These are phyloP conservation scores for Micronycteris hirsuta DNA, from an alignment of 2,113 vertebrate genomes.

Conservation along the genomic window DNA sequence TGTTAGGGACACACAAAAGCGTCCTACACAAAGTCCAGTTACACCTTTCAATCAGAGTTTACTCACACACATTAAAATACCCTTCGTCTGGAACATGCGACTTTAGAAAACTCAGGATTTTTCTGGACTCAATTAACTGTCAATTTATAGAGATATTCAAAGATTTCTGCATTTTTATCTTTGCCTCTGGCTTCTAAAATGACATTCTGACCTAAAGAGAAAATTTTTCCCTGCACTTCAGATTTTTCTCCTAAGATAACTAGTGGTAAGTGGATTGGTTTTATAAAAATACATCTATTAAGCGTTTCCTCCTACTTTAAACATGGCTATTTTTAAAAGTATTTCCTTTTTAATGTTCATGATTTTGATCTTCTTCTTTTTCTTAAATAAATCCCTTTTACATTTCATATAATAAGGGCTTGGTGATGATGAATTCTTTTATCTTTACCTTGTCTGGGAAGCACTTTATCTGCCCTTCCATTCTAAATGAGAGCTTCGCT, in stretches of 20 bases:
- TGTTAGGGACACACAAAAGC: not conserved
- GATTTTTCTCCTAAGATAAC: not conserved
- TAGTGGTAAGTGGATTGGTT: not conserved
- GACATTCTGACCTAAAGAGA: not conserved
- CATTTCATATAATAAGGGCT: too few species aligned
- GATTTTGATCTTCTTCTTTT: too few species aligned
- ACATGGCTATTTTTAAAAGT: not conserved
- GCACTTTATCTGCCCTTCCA: too few species aligned
- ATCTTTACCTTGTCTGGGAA: too few species aligned
- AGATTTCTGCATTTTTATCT: slow-evolving; percentile 15
- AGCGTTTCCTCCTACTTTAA: not conserved
- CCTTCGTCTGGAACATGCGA: not conserved
- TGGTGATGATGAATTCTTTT: too few species aligned
- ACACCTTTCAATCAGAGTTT: not conserved
- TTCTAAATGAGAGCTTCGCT: too few species aligned
- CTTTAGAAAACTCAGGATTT: not conserved
- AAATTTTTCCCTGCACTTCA: not conserved
- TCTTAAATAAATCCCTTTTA: too few species aligned
- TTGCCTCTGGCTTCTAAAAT: not conserved
- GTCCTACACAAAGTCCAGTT: not conserved
- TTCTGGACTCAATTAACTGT: not conserved
- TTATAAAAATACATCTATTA: not conserved
- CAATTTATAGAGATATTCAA: slow-evolving; percentile 14
- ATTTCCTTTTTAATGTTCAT: too few species aligned
- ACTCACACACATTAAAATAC: not conserved